Conservation (phyloP, 2,113 vertebrate genomes). For the Aix galericulata region DNA sequence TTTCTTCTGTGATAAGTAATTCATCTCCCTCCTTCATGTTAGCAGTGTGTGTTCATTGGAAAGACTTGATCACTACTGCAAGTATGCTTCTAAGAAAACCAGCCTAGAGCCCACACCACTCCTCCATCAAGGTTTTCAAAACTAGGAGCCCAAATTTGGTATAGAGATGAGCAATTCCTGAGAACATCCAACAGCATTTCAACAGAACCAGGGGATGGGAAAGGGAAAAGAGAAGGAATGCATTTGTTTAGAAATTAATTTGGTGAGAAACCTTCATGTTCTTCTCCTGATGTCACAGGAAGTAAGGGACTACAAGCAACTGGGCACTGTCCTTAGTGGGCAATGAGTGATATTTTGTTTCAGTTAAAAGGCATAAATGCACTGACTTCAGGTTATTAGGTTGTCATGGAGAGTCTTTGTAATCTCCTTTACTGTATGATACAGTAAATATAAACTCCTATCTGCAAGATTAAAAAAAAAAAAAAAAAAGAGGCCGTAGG, state of each 20-base stretch:
- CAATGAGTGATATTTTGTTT: background rate
- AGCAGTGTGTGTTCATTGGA: background rate
- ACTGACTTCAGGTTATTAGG: background rate
- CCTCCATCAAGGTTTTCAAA: background rate
- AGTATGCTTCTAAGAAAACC: background rate
- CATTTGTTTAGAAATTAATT: background rate
- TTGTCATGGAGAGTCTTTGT: background rate
- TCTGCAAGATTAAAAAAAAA: background rate
- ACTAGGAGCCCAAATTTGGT: background rate
- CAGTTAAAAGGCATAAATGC: background rate
- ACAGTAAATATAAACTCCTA: background rate
- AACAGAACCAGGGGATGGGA: background rate
- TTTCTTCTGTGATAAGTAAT: slow-evolving; percentile 51
- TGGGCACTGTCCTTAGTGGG: background rate
- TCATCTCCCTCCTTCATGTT: background rate
- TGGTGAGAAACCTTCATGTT: background rate
- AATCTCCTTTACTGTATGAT: background rate
- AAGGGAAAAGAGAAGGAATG: background rate
- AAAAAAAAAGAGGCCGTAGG: background rate
- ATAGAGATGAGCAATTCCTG: background rate
- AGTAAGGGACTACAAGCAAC: background rate
- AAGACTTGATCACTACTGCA: background rate
- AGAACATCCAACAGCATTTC: background rate
- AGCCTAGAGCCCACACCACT: background rate
- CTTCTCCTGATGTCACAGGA: background rate